These are phyloP conservation scores for Colistium nudipinnis DNA, from an alignment of 2,113 vertebrate species.

Conservation along the genomic window DNA sequence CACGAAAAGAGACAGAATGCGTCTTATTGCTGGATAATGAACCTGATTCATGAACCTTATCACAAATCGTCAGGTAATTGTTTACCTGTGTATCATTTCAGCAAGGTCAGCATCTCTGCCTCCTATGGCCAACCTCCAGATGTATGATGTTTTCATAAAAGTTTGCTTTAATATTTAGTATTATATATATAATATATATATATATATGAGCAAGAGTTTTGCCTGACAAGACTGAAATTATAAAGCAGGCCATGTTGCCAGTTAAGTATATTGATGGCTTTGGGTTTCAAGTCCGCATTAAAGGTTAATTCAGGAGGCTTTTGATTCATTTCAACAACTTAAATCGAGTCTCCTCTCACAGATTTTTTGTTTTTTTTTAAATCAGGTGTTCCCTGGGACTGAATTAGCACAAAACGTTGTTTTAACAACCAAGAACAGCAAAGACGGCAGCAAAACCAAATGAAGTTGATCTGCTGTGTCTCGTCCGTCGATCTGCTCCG, in stretches of 20 bases:
- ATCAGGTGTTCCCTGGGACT: too few relatives aligned
- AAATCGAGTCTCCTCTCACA: background rate
- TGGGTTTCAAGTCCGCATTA: background rate
- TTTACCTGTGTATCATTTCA: slow-evolving; percentile 17
- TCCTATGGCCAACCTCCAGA: background rate
- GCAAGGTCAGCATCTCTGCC: slow-evolving; percentile 21
- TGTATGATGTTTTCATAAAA: background rate
- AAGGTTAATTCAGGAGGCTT: background rate
- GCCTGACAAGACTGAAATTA: too few relatives aligned
- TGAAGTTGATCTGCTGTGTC: too few relatives aligned
- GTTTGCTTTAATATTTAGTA: background rate
- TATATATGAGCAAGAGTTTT: too few relatives aligned
- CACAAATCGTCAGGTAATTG: slow-evolving; percentile 6
- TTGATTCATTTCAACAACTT: background rate
- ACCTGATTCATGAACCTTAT: slow-evolving; percentile 34
- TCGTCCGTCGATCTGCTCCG: background rate
- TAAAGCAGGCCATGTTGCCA: background rate
- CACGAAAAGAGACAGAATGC: background rate
- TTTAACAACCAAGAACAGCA: too few relatives aligned
- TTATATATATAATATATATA: too few relatives aligned
- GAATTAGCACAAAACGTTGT: too few relatives aligned
- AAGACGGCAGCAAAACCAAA: too few relatives aligned
- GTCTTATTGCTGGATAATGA: slow-evolving; percentile 11
- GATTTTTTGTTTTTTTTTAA: background rate
- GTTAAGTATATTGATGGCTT: background rate